Evolutionary conservation across 1,140 invertebrate genomes (phyloP).

Genomic region (Ladona fulva): DNA sequence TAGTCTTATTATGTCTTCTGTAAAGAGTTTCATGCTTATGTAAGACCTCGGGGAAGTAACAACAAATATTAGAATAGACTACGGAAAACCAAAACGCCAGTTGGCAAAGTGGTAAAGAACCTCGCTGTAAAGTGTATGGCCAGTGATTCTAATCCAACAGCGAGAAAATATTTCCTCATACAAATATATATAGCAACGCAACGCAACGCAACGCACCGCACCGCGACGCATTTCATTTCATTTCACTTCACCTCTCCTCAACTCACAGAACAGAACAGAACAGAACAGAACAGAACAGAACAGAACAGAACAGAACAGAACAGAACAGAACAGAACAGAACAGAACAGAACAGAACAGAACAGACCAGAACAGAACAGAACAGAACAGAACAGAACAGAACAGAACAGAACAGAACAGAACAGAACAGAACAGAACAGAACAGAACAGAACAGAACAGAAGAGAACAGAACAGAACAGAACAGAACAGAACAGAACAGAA

Average conservation of each 20-base stretch:
- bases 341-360: conserved; percentile 23
- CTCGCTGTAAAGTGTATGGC: too few species aligned
- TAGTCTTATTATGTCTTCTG: too few species aligned
- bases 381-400: conserved; percentile 23
- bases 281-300: conserved; percentile 23
- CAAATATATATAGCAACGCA: too few species aligned
- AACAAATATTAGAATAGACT: too few species aligned
- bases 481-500: conserved; percentile 23
- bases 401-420: conserved; percentile 23
- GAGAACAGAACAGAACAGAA: conserved; percentile 22
- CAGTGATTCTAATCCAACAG: too few species aligned
- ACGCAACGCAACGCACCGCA: conserved; percentile 21
- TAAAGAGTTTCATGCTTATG: too few species aligned
- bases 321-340: conserved; percentile 22
- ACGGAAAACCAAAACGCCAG: too few species aligned
- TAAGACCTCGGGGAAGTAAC: too few species aligned
- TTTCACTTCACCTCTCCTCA: conserved; percentile 13
- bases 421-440: conserved; percentile 22
- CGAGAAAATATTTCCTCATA: too few species aligned
- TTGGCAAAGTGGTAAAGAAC: too few species aligned
- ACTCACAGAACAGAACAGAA: conserved; percentile 22
- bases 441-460: conserved; percentile 23
- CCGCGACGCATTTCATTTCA: too few species aligned
- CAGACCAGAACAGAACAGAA: conserved; percentile 23
- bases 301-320: conserved; percentile 22